phyloP scores from a whole-genome alignment of 2,113 vertebrate species.

The Guaruba guarouba region DNA sequence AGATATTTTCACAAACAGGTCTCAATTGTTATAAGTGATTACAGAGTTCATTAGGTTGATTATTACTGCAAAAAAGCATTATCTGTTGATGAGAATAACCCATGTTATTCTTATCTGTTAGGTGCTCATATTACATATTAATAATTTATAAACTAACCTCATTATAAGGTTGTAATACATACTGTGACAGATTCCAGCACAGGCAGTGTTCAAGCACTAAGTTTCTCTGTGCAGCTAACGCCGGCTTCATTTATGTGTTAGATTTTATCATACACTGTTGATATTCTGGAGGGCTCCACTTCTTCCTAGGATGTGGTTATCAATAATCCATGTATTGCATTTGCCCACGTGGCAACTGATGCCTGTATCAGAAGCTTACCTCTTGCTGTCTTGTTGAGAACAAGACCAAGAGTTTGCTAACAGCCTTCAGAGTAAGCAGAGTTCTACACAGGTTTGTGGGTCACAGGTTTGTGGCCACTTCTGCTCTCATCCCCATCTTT shows the following conservation, averaged over 20 bases:
- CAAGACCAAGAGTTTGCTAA: neutral
- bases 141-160: constrained; percentile 22
- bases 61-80: neutral
- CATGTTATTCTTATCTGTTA: neutral
- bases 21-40: neutral
- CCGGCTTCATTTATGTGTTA: neutral
- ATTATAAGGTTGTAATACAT: neutral
- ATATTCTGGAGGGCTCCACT: neutral
- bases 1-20: constrained; percentile 18
- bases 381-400: neutral
- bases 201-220: neutral
- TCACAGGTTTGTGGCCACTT: neutral
- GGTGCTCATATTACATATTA: neutral
- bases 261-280: neutral
- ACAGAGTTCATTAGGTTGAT: constrained; percentile 10
- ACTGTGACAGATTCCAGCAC: neutral
- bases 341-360: neutral
- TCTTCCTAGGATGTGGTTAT: neutral
- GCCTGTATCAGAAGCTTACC: neutral
- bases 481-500: neutral
- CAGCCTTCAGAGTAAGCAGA: neutral
- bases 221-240: neutral
- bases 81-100: constrained; percentile 29
- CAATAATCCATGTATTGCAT: neutral
- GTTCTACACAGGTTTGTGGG: neutral